Evolutionary conservation across 2,797 vertebrate species (phyloP), one percentile per base, ranked within the genome.

Genomic region (Acanthiza pusilla): DNA sequence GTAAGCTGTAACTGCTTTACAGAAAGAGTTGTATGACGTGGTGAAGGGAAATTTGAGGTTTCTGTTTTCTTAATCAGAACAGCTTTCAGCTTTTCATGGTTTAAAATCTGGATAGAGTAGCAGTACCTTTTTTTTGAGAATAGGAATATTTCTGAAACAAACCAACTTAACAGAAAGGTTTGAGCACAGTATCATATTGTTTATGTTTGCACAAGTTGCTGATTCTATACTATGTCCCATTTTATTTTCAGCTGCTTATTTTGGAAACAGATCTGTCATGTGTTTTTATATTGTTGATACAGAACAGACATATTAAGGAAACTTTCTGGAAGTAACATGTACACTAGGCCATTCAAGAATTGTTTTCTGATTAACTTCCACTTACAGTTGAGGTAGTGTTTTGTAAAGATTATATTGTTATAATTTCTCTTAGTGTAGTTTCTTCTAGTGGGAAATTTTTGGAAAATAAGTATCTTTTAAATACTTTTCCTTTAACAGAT

Each of bases 1-100:
- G 99, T 99, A 96, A 98, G 97, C 34, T 88, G 1, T 63, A 81
- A 47, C 26, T 77, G 5, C 13, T 90, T 72, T 79, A 26, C 47
- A 45, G 47, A 54, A 82, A 48, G 29, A 43, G 7, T 60, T 74
- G 21, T 47, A 5, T 26, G 30, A n/a, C 8, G 10, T 36, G 36
- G 8, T 36, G 27, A 70, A 50, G 23, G 32, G 16, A 75, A 38
- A 21, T 57, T 43, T 3, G 19, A 68, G 6, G 16, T 55, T 50
- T 82, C 11, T 50, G 6, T 26, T n/a, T 8, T 60, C 80, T 38
- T 51, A 42, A 22, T 63, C 7, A 22, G 36, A 75, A 50, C 10
- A 63, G 8, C 1, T 63, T 72, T 71, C 57, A 47, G 13, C 7
- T 75, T 84, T 80, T 53, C 25, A 1, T 48, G 11, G n/a, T 70